These are phyloP conservation scores for Anser brachyrhynchus DNA, from an alignment of 2,113 vertebrate genomes.

Conservation along the genomic window DNA sequence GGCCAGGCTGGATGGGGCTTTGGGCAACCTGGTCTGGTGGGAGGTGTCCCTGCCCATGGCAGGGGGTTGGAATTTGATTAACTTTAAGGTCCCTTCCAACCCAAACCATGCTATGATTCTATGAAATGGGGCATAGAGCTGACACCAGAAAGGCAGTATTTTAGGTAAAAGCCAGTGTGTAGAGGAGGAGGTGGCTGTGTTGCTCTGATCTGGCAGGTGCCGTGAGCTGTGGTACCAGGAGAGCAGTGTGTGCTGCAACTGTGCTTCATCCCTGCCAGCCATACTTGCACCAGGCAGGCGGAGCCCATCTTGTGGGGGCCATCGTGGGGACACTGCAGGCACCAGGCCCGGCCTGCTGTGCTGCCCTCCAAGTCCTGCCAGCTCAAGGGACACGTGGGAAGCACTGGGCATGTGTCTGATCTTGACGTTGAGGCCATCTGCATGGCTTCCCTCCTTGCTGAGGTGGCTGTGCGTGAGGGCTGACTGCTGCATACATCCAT, in stretches of 20 bases:
- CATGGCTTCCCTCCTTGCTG: neutral
- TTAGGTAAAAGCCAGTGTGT: neutral
- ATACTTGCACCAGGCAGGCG: accelerated
- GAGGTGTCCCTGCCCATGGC: no score
- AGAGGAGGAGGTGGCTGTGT: neutral
- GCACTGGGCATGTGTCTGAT: accelerated
- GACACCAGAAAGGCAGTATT: neutral
- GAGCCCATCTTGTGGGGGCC: neutral
- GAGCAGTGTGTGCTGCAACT: neutral
- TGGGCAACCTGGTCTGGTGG: no score
- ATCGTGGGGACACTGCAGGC: accelerated
- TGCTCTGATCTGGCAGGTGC: neutral
- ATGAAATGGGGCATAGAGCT: accelerated
- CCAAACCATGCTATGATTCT: no score
- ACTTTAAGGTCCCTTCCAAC: no score
- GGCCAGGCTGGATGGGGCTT: no score
- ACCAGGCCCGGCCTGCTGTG: accelerated
- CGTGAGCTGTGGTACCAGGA: neutral
- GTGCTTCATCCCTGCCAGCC: neutral
- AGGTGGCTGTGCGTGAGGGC: accelerated
- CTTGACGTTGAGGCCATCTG: neutral
- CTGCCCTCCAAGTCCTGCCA: neutral
- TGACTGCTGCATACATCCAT: accelerated
- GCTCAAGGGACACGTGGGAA: accelerated
- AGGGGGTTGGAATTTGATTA: no score